Evolutionary conservation across 2,113 vertebrate species (phyloP).

Genomic region (Laticauda laticaudata): DNA sequence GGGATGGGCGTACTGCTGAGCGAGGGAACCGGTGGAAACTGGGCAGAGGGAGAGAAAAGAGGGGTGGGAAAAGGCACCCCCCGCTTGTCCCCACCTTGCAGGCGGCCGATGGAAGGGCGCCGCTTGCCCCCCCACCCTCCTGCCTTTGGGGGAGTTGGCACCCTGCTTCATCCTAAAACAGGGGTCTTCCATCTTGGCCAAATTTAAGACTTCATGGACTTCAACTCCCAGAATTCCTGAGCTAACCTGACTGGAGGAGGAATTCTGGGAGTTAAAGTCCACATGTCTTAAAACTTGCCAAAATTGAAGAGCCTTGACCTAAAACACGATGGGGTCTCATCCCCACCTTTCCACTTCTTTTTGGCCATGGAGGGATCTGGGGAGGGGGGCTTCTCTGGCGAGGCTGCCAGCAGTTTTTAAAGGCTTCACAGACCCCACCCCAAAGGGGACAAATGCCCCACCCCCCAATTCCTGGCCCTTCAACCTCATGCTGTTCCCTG

Average conservation of each 20-base stretch:
- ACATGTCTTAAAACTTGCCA: too few species aligned
- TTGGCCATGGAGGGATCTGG: not conserved
- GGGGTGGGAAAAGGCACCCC: not conserved
- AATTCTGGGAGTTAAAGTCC: too few species aligned
- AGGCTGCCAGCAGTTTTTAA: not conserved
- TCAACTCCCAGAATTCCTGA: too few species aligned
- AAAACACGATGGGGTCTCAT: not conserved
- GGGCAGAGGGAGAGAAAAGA: constrained; percentile 53
- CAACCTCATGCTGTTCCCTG: not conserved
- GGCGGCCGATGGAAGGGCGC: not conserved
- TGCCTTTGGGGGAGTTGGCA: not conserved
- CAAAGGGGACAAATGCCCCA: not conserved
- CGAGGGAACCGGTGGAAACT: constrained; percentile 94
- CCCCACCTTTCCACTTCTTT: not conserved
- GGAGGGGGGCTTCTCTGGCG: not conserved
- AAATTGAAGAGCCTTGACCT: too few species aligned
- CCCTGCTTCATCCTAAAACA: not conserved
- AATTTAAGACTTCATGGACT: too few species aligned
- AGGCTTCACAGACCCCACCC: not conserved
- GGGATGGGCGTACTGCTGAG: constrained; percentile 93
- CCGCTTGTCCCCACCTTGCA: not conserved
- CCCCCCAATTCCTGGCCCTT: not conserved
- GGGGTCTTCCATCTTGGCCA: too few species aligned
- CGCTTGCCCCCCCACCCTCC: not conserved
- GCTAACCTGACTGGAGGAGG: too few species aligned